A percentile compares a stretch with the other conserved stretches of the same genome.
Conservation (phyloP, 1,140 invertebrate genomes). For the Pseudoatta argentina region DNA sequence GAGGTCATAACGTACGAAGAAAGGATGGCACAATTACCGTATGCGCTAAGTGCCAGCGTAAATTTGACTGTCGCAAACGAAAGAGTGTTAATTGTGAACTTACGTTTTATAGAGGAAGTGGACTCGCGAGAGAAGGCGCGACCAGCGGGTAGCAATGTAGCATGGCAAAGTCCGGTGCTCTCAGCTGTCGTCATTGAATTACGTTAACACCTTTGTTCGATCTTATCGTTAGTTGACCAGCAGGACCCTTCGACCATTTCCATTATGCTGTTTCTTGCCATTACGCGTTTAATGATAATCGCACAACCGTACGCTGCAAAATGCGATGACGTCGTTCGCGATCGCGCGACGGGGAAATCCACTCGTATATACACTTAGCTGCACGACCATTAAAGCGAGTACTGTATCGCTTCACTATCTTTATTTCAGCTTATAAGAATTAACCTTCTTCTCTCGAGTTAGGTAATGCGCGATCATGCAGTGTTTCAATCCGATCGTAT, state of each 20-base stretch:
- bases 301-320: constrained; percentile 57
- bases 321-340: constrained; percentile 52
- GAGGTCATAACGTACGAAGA: constrained; percentile 16
- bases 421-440: constrained; percentile 71
- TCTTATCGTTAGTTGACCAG: constrained; percentile 71
- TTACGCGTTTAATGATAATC: constrained; percentile 73
- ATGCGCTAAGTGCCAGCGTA: constrained; percentile 71
- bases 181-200: constrained; percentile 76
- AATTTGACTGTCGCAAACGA: constrained; percentile 58
- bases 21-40: constrained; percentile 11
- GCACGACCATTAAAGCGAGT: constrained; percentile 37
- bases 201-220: constrained; percentile 78
- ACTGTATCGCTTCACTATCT: constrained; percentile 60
- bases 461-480: constrained; percentile 1
- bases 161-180: constrained; percentile 54
- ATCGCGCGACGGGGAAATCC: constrained; percentile 40
- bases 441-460: constrained; percentile 22
- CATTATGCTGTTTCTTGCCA: constrained; percentile 67
- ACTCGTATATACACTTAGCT: constrained; percentile 33
- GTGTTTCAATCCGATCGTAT: constrained; percentile 12
- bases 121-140: constrained; percentile 42
- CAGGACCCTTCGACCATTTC: constrained; percentile 69
- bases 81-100: constrained; percentile 80
- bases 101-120: constrained; percentile 80
- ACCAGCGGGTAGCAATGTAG: not conserved